A percentile compares a stretch with the other conserved stretches of the same genome.
These are phyloP conservation scores for Cosmorhoe ocellata DNA, from an alignment of 2,888 invertebrate species.

Conservation along the genomic window DNA sequence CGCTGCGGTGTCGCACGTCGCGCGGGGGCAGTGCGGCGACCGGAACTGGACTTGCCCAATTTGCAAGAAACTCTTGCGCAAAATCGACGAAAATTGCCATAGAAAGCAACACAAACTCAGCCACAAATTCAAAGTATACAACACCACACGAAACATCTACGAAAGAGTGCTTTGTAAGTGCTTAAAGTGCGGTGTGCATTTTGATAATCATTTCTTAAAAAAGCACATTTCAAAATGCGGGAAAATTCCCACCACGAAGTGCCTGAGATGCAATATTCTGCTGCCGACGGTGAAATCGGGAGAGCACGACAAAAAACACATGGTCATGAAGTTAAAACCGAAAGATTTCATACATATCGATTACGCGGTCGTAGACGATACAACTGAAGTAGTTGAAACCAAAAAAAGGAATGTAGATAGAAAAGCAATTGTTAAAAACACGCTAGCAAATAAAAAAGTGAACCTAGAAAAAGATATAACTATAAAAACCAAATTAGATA, in stretches of 20 bases:
- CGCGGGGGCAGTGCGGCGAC: background rate
- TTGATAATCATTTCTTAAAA: conserved; percentile 42
- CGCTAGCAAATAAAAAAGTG: background rate
- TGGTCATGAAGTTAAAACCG: conserved; percentile 13
- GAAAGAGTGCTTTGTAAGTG: conserved; percentile 46
- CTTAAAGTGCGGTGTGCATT: conserved; percentile 43
- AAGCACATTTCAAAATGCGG: conserved; percentile 38
- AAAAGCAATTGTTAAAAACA: background rate
- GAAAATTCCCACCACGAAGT: conserved; percentile 19
- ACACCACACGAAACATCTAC: conserved; percentile 31
- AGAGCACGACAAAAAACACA: conserved; percentile 17
- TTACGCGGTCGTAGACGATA: conserved; percentile 6
- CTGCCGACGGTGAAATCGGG: conserved; percentile 3
- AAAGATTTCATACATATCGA: conserved; percentile 28
- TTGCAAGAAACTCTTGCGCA: conserved; percentile 43
- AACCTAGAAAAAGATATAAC: background rate
- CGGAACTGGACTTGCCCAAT: background rate
- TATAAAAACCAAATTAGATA: background rate
- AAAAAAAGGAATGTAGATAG: background rate
- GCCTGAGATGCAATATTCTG: conserved; percentile 38
- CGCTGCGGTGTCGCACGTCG: conserved; percentile 9
- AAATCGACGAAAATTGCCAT: conserved; percentile 39
- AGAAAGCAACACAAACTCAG: conserved; percentile 44
- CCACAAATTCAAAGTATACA: conserved; percentile 43
- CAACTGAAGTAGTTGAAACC: background rate